Conservation (phyloP, 2,797 vertebrate species). For the Okamejei kenojei region DNA sequence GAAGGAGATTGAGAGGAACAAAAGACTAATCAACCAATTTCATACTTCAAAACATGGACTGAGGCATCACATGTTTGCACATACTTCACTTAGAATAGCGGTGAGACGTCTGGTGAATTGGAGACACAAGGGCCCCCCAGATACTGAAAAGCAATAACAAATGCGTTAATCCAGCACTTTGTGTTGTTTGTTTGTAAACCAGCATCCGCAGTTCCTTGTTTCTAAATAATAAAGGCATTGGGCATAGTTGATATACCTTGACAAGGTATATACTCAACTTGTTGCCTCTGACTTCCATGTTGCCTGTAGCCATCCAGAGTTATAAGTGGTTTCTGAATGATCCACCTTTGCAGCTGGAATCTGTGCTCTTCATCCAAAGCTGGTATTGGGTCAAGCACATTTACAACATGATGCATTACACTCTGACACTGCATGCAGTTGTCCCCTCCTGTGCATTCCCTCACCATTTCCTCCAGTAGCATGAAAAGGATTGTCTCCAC, state of each 20-base stretch:
- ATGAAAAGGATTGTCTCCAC: neutral
- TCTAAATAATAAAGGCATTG: neutral
- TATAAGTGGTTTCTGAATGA: no score
- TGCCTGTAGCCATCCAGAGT: no score
- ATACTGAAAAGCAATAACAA: neutral
- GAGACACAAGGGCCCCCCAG: neutral
- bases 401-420: neutral
- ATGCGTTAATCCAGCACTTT: no score
- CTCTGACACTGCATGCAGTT: neutral
- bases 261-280: no score
- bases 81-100: neutral
- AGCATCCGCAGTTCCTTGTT: no score
- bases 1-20: neutral
- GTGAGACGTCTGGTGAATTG: neutral
- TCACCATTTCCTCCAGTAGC: neutral
- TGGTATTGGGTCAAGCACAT: neutral
- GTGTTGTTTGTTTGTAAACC: no score
- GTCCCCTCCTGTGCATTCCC: neutral
- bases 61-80: neutral
- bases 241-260: neutral
- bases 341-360: no score
- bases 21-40: neutral
- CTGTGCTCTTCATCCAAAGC: no score
- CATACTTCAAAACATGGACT: neutral
- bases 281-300: no score